Conservation (phyloP, 2,888 invertebrate species). For the Neria commutata region DNA sequence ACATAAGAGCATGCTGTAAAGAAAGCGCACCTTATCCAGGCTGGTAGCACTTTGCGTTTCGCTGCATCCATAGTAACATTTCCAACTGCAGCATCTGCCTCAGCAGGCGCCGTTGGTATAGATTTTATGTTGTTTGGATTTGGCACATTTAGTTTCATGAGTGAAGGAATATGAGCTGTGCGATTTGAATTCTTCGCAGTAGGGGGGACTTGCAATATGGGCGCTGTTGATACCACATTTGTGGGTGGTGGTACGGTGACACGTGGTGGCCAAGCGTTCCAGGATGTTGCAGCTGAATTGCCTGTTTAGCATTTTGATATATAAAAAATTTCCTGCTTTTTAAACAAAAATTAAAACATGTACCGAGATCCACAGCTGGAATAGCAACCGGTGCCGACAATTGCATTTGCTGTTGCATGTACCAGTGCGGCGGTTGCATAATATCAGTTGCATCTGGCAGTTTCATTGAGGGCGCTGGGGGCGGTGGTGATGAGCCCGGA, state of each 20-base stretch:
- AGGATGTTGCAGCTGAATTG: constrained; percentile 16
- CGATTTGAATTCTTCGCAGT: constrained; percentile 27
- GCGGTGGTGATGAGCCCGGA: constrained; percentile 23
- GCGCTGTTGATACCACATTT: constrained; percentile 13
- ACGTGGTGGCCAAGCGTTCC: constrained; percentile 33
- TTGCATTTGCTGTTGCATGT: constrained; percentile 7
- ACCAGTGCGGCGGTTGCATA: constrained; percentile 44
- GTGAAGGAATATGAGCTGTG: constrained; percentile 53
- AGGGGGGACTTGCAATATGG: not conserved
- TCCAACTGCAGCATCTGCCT: no score
- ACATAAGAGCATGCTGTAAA: not conserved
- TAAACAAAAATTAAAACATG: not conserved
- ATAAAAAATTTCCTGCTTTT: constrained; percentile 2
- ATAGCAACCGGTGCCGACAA: not conserved
- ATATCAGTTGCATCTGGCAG: constrained; percentile 20
- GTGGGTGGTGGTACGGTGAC: constrained; percentile 32
- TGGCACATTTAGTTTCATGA: constrained; percentile 50
- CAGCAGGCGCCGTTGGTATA: not conserved
- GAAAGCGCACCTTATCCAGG: constrained; percentile 89
- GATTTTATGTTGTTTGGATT: constrained; percentile 44
- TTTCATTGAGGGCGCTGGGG: constrained; percentile 34
- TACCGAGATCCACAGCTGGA: not conserved
- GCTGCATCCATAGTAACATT: constrained; percentile 74
- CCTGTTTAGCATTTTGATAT: no score
- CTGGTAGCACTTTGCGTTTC: constrained; percentile 89